Evolutionary conservation across 2,888 invertebrate genomes (phyloP).

Genomic region (Agrotis exclamationis): DNA sequence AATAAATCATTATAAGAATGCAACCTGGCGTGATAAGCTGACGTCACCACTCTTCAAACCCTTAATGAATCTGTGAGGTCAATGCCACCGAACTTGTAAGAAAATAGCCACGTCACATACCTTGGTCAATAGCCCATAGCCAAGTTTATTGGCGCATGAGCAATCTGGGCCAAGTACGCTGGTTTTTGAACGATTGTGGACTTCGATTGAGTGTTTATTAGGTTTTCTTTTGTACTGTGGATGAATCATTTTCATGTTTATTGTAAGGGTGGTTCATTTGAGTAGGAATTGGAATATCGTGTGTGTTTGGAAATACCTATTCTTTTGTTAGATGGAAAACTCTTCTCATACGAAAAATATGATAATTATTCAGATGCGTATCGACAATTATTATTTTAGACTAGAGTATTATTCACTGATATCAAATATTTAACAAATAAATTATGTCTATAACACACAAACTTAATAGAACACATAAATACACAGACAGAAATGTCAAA

Average conservation of each 20-base stretch:
- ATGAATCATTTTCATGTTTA: neutral
- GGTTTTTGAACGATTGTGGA: slow-evolving; percentile 5
- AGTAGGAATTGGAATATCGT: neutral
- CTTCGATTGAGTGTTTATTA: slow-evolving; percentile 15
- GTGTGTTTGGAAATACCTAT: too few species aligned
- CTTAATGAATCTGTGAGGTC: slow-evolving; percentile 44
- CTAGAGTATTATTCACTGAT: too few species aligned
- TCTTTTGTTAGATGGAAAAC: too few species aligned
- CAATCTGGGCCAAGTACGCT: slow-evolving; percentile 34
- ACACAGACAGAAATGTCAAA: too few species aligned
- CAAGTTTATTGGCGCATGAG: slow-evolving; percentile 33
- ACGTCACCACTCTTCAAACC: slow-evolving; percentile 13
- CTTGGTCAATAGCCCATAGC: slow-evolving; percentile 32
- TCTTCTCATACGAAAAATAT: too few species aligned
- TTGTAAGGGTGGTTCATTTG: neutral
- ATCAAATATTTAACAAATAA: too few species aligned
- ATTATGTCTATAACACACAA: too few species aligned
- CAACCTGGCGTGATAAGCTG: slow-evolving; percentile 20
- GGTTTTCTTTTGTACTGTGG: neutral
- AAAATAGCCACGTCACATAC: slow-evolving; percentile 51
- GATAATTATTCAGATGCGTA: too few species aligned
- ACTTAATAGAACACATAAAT: too few species aligned
- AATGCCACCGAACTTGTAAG: slow-evolving; percentile 47
- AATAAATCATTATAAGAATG: slow-evolving; percentile 5
- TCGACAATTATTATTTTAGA: too few species aligned